phyloP scores from a whole-genome alignment of 2,888 invertebrate species.

The Eumacrocentrus americanus region DNA sequence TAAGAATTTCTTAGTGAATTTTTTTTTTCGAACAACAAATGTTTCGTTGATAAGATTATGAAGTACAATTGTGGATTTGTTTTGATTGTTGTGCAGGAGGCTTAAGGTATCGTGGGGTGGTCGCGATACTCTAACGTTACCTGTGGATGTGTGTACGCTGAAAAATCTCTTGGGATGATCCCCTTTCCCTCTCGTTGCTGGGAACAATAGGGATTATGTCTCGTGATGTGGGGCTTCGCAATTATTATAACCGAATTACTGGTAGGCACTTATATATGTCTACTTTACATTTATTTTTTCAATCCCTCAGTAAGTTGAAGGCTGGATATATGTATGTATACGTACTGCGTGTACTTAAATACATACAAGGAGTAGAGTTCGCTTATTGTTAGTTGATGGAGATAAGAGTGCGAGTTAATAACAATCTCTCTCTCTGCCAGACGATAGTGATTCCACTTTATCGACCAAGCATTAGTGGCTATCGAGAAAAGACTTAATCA shows the following conservation, averaged over 20 bases:
- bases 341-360: neutral
- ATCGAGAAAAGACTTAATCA: slow-evolving; percentile 29
- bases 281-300: slow-evolving; percentile 14
- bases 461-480: slow-evolving; percentile 29
- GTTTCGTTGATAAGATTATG: too few relatives aligned
- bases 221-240: slow-evolving; percentile 35
- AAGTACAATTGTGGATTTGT: too few relatives aligned
- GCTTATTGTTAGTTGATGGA: slow-evolving; percentile 32
- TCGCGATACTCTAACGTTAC: slow-evolving; percentile 50
- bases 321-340: neutral
- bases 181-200: slow-evolving; percentile 37
- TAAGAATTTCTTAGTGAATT: too few relatives aligned
- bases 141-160: slow-evolving; percentile 42
- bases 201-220: slow-evolving; percentile 54
- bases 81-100: slow-evolving; percentile 42
- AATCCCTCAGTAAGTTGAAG: neutral
- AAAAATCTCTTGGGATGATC: slow-evolving; percentile 43
- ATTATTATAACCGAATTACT: slow-evolving; percentile 39
- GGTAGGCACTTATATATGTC: slow-evolving; percentile 16
- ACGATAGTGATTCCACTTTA: slow-evolving; percentile 29
- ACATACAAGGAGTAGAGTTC: slow-evolving; percentile 18
- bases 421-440: slow-evolving; percentile 24
- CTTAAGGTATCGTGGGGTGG: slow-evolving; percentile 49
- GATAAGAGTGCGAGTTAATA: slow-evolving; percentile 33
- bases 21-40: too few relatives aligned